These are phyloP conservation scores for Synanthedon myopaeformis DNA, from an alignment of 2,888 invertebrate species.

Conservation along the genomic window DNA sequence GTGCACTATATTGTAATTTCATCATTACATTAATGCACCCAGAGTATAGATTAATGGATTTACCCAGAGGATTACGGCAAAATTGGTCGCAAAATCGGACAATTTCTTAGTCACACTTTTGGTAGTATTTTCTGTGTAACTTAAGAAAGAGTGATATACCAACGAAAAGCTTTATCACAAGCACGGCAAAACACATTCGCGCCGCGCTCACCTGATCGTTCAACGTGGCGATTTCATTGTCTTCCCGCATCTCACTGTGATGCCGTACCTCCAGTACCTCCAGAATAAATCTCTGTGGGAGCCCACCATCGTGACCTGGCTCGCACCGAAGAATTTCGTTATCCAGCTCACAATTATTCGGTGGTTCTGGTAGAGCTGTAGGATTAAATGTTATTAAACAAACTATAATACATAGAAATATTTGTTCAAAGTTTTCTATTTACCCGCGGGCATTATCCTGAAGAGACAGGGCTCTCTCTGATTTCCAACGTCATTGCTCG, in stretches of 20 bases:
- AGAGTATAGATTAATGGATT: too few relatives aligned
- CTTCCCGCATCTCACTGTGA: slow-evolving; percentile 47
- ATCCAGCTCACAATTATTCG: slow-evolving; percentile 80
- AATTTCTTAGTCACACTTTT: too few relatives aligned
- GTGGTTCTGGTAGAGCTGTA: slow-evolving; percentile 81
- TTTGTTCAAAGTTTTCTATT: background rate
- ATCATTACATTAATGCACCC: too few relatives aligned
- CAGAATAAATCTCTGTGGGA: slow-evolving; percentile 84
- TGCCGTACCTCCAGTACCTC: slow-evolving; percentile 79
- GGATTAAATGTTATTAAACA: slow-evolving; percentile 9
- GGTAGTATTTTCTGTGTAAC: too few relatives aligned
- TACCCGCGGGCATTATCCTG: slow-evolving; percentile 85
- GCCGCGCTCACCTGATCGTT: slow-evolving; percentile 72
- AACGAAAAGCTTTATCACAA: background rate
- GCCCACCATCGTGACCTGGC: slow-evolving; percentile 84
- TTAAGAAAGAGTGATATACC: too few relatives aligned
- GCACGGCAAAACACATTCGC: background rate
- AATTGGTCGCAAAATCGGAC: too few relatives aligned
- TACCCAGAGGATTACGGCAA: too few relatives aligned
- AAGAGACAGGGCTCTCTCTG: slow-evolving; percentile 86
- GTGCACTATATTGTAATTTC: too few relatives aligned
- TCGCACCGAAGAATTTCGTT: slow-evolving; percentile 78
- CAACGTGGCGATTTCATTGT: slow-evolving; percentile 73
- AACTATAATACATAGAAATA: background rate
- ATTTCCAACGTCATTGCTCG: slow-evolving; percentile 84